Evolutionary conservation across 2,797 vertebrate genomes (phyloP).

Genomic region (Molossus alvarezi): DNA sequence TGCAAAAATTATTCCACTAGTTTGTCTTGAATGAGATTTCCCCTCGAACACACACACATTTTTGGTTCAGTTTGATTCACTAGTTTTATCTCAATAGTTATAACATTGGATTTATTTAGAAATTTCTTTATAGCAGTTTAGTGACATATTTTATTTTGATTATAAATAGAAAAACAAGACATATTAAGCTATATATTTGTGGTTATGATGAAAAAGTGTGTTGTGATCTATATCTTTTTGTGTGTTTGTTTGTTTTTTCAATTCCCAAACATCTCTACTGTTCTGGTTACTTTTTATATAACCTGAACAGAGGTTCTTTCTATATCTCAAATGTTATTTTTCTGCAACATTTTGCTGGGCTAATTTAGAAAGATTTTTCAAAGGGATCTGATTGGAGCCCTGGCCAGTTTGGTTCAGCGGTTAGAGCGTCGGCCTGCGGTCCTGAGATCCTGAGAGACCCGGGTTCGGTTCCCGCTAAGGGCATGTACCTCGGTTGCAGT

Average conservation of each 20-base stretch:
- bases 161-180: not conserved
- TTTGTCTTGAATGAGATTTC: not conserved
- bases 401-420: too few relatives aligned
- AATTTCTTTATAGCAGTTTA: not conserved
- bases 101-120: not conserved
- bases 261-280: not conserved
- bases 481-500: too few relatives aligned
- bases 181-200: not conserved
- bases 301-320: constrained; percentile 70
- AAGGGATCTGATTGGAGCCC: constrained; percentile 48
- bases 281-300: constrained; percentile 32
- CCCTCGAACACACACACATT: not conserved
- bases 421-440: too few relatives aligned
- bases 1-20: not conserved
- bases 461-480: too few relatives aligned
- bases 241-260: not conserved
- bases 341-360: constrained; percentile 70
- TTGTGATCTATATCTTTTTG: not conserved
- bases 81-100: not conserved
- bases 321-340: constrained; percentile 76
- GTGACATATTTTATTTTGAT: not conserved
- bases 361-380: constrained; percentile 83
- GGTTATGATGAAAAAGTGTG: not conserved
- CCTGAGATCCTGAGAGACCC: too few relatives aligned
- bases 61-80: constrained; percentile 36